Evolutionary conservation across 1,140 invertebrate genomes (phyloP), one percentile per base, ranked within the genome.

Genomic region (Cydia strobilella): DNA sequence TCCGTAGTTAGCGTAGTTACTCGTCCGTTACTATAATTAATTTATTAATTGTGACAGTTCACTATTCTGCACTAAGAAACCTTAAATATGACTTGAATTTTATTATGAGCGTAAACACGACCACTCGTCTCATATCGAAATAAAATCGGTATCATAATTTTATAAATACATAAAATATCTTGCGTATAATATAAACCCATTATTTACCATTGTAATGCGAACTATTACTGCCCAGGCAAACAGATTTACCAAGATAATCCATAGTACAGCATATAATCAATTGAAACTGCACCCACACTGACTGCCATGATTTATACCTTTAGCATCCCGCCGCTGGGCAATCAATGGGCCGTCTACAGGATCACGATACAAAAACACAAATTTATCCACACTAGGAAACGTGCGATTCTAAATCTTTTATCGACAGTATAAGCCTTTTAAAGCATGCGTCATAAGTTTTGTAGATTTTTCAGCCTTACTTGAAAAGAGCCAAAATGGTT

Each of bases 281-380:
- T 59, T 10, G 54, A 5, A 59, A 59, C 15, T 59, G 20, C 20
- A 59, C 18, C 54, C 54, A 59, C 54, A 10, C 23, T 59, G 7
- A 23, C 23, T n/a, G 48, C 20, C 20, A 59, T 12, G 54, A 59
- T 59, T 23, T 59, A 59, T 23, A 54, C 51, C 15, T 59, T 10
- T n/a, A 51, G 18, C 54, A 59, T 23, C 20, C 10, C 23, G 54
- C 54, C 54, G 18, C 18, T 59, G 20, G 54, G 54, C 48, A 59
- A 59, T 59, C 54, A 59, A 59, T 59, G 20, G 20, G 5, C 54
- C 54, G 20, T 59, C 54, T 59, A 59, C 54, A 59, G 54, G 54
- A 59, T 59, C 54, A 59, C 54, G 54, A 59, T 59, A 59, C 20
- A 59, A 59, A 59, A 54, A 20, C 10, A 59, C 54, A 9, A 59